Base-by-base conservation (phyloP, 1,140 invertebrate species). In the Asbolus verrucosus region DNA sequence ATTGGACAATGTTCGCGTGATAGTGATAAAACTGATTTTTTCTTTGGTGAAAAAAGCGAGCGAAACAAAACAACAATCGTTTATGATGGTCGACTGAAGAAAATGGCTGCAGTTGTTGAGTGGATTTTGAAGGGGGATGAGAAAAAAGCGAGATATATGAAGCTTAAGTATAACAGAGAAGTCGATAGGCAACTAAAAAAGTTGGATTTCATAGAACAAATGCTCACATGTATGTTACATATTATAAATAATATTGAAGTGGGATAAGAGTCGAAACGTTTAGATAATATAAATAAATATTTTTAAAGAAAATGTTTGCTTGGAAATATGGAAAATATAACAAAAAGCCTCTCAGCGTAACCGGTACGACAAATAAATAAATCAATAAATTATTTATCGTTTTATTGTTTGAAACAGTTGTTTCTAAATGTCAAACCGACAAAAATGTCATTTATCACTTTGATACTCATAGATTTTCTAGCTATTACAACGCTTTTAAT, bases 161-260 rank as follows among this genome's bases (percentile, higher is more conserved):
- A 27, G 14, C 5, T 27, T 4, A 54, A 13, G 46, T 27, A 27
- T 11, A 24, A 13, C 19, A 54, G 13, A 8, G 9, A 19, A 9
- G 18, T 50, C 6, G 15, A 0, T 8, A 9, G 21, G 1, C 43
- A 50, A 9, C 9, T 50, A 13, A 24, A 27, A 1, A 19, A 54
- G 21, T 6, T 27, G n/a, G 14, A 54, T 54, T 54, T 13, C 18
- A 24, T 54, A 3, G 27, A 14, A 5, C 46, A 54, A 54, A 14
- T 54, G 8, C 27, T 54, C n/a, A 16, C 3, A 4, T 27, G 19
- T 24, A 8, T 54, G n/a, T 2, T 30, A 2, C 19, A n/a, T 13
- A 9, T 54, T 27, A 3, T 54, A 21, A 27, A 19, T 27, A 54
- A 54, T 27, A 24, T 24, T 27, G 21, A 54, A 31, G 21, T 54